Percentiles rank a stretch among this genome's conserved stretches.
Evolutionary conservation across 2,888 invertebrate species (phyloP).

Genomic region (Microctonus hyperodae): DNA sequence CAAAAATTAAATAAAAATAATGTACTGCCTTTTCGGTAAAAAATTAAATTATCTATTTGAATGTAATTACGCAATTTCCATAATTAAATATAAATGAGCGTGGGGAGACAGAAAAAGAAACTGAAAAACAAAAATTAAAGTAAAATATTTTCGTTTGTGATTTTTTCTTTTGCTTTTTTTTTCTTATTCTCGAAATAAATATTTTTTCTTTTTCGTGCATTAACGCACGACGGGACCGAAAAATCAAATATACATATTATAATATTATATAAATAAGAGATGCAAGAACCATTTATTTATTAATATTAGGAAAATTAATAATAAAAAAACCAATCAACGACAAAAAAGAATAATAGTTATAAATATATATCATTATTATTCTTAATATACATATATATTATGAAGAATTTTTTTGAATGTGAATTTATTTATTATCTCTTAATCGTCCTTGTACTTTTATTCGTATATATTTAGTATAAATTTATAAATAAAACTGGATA

Average conservation of each 20-base stretch:
- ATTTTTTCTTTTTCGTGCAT: not conserved
- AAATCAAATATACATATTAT: not conserved
- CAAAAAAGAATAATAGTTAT: not conserved
- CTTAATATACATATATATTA: not conserved
- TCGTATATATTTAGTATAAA: not conserved
- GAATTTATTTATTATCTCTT: not conserved
- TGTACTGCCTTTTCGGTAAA: conserved; percentile 30
- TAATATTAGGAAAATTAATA: not conserved
- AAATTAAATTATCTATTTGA: conserved; percentile 5
- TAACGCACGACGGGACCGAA: not conserved
- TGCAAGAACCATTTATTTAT: not conserved
- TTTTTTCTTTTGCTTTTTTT: not conserved
- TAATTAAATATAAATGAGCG: not conserved
- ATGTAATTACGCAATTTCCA: not conserved
- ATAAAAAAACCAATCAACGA: not conserved
- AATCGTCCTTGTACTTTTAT: not conserved
- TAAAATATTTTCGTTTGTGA: not conserved
- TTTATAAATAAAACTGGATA: not conserved
- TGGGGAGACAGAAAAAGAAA: not conserved
- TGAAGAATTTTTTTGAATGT: not conserved
- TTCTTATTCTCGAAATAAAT: not conserved
- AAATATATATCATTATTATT: not conserved
- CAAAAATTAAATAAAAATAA: conserved; percentile 16
- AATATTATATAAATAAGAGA: not conserved
- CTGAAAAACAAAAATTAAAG: not conserved